Conservation (phyloP, 1,140 invertebrate genomes). For the Sitodiplosis mosellana region DNA sequence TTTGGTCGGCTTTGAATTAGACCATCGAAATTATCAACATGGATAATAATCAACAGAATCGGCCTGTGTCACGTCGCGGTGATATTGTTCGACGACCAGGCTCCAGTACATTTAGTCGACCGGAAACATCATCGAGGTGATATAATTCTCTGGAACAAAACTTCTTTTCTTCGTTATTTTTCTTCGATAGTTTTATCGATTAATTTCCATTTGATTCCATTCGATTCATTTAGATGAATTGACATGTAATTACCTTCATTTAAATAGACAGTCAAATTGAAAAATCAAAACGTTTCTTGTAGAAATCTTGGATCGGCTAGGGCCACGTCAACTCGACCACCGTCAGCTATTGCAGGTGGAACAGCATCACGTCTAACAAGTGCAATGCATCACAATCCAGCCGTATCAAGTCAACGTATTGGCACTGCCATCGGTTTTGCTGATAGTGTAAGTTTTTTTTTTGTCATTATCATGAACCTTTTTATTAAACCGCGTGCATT, state of each 20-base stretch:
- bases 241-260: neutral
- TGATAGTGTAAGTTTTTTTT: neutral
- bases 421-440: slow-evolving; percentile 1
- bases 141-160: neutral
- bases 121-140: neutral
- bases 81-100: neutral
- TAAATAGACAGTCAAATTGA: too few relatives aligned
- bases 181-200: neutral
- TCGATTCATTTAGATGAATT: too few relatives aligned
- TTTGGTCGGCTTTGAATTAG: too few relatives aligned
- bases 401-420: neutral
- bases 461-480: too few relatives aligned
- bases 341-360: neutral
- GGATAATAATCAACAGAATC: neutral
- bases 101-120: too few relatives aligned
- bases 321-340: slow-evolving; percentile 22
- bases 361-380: slow-evolving; percentile 2
- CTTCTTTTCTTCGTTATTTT: too few relatives aligned
- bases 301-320: too few relatives aligned
- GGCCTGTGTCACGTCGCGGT: neutral
- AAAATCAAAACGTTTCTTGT: neutral
- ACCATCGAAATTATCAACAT: too few relatives aligned
- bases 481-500: too few relatives aligned
- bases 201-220: too few relatives aligned
- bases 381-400: neutral